These are phyloP conservation scores for Hymenochirus boettgeri DNA, from an alignment of 2,113 vertebrate species.

Conservation along the genomic window DNA sequence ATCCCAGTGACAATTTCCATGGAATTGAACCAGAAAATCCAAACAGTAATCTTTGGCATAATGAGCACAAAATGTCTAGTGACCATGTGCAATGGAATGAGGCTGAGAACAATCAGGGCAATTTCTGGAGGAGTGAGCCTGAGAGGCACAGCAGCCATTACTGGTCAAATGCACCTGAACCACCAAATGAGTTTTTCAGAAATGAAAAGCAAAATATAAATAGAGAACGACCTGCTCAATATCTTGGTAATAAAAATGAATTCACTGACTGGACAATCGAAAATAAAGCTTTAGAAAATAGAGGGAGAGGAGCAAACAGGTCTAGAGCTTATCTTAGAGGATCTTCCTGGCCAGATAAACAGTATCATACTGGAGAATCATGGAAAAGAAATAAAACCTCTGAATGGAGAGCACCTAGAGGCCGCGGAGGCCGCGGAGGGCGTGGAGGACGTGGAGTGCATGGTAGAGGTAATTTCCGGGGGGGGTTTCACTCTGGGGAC, in stretches of 20 bases:
- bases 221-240: constrained; percentile 54
- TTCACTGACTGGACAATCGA: constrained; percentile 89
- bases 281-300: constrained; percentile 67
- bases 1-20: background rate
- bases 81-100: background rate
- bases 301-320: constrained; percentile 65
- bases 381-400: constrained; percentile 68
- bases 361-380: constrained; percentile 61
- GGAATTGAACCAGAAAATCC: background rate
- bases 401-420: constrained; percentile 66
- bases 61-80: background rate
- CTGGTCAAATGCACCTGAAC: background rate
- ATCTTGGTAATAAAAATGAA: constrained; percentile 71
- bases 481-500: constrained; percentile 67
- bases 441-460: constrained; percentile 61
- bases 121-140: background rate
- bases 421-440: constrained; percentile 66
- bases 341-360: constrained; percentile 72
- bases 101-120: background rate
- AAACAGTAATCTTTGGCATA: background rate
- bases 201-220: constrained; percentile 65
- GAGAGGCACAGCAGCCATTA: background rate
- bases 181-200: constrained; percentile 55
- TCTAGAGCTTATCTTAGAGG: constrained; percentile 57
- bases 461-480: constrained; percentile 60